Base-by-base conservation (phyloP, 2,797 vertebrate species). In the Characodon lateralis region DNA sequence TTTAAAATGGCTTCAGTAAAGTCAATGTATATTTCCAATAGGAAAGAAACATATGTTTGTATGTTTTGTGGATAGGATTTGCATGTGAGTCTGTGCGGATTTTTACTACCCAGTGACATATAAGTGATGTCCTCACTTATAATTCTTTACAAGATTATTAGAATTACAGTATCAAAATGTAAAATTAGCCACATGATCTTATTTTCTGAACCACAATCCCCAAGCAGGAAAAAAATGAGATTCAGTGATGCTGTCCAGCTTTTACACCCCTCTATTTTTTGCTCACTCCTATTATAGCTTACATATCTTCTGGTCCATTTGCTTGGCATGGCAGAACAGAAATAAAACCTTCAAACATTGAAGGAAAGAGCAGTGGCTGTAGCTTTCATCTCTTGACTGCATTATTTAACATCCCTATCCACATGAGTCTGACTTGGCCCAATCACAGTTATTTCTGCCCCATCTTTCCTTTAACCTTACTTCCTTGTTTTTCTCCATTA, bases 351-450 rank as follows among this genome's bases (percentile, higher is more conserved):
- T 88, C 71, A 86, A 89, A 88, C 84, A 83, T 58, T 83, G 72
- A 83, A 66, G 79, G 56, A 81, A 82, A 89, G 83, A 83, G 83
- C 83, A 76, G 61, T 26, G 53, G 83, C 90, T 91, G 87, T 80
- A 88, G 91, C 92, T 94, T 93, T 95, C 91, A 94, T 94, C 93
- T 92, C 84, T 76, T 69, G 83, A 68, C 88, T 95, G 91, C 93
- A 95, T 94, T 94, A 95, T 95, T 95, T 79, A 95, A 91, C 92
- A 87, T 77, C 80, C 73, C 58, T 78, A 83, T 87, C 90, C 89
- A 89, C 90, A 89, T 77, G 82, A 92, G 87, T 89, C 87, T 92
- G 87, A 90, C 89, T 89, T 92, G 83, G 89, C 70, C 93, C 93
- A 88, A 87, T 91, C 91, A 92, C 85, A 88, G 78, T 53, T 88